These are phyloP conservation scores for Nothocercus nigrocapillus DNA, from an alignment of 2,113 vertebrate genomes.

Conservation along the genomic window DNA sequence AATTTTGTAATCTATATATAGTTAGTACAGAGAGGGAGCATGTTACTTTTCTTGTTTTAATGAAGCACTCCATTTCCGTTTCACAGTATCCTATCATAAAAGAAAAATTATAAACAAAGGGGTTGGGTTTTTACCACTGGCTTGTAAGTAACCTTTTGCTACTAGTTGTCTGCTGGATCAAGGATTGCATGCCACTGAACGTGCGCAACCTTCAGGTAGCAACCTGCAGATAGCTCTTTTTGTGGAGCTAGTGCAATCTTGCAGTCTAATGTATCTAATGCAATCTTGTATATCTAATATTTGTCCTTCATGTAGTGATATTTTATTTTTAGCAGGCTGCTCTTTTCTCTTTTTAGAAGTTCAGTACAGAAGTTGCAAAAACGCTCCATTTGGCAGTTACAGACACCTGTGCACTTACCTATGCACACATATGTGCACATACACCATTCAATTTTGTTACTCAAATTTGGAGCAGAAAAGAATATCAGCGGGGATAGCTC, in stretches of 20 bases:
- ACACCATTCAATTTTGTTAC: not conserved
- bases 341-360: conserved; percentile 25
- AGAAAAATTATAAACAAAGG: not conserved
- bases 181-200: not conserved
- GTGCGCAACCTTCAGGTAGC: not conserved
- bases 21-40: not conserved
- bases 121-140: not conserved
- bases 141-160: not conserved
- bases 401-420: not conserved
- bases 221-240: not conserved
- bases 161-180: not conserved
- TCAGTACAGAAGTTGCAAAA: not conserved
- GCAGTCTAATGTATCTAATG: too few relatives aligned
- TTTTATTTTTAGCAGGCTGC: conserved; percentile 38
- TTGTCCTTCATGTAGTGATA: not conserved
- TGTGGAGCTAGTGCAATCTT: not conserved
- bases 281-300: conserved; percentile 20
- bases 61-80: not conserved
- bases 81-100: not conserved
- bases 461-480: not conserved
- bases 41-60: not conserved
- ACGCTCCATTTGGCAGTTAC: not conserved
- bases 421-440: not conserved
- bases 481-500: not conserved
- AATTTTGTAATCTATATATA: not conserved